Evolutionary conservation across 2,113 vertebrate genomes (phyloP).

Genomic region (Pseudonaja textilis): DNA sequence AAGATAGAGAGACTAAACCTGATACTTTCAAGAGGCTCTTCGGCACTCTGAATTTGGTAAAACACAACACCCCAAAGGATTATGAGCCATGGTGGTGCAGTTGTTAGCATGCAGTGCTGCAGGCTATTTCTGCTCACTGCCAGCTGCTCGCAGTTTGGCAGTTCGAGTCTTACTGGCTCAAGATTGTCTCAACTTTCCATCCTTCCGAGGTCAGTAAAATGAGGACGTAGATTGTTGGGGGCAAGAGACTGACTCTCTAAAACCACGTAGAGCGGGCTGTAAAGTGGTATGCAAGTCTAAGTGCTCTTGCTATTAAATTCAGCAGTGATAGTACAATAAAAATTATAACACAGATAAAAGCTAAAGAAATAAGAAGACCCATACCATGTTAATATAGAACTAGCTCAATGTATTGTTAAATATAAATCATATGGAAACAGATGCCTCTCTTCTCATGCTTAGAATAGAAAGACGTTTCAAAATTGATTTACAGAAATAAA

Average conservation of each 20-base stretch:
- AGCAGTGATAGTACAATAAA: background rate
- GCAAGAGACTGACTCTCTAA: too few species aligned
- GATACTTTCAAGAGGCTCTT: background rate
- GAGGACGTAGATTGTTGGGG: too few species aligned
- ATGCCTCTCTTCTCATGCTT: background rate
- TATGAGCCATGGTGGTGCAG: too few species aligned
- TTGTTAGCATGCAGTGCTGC: too few species aligned
- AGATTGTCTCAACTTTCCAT: too few species aligned
- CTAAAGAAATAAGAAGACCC: background rate
- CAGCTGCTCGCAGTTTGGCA: too few species aligned
- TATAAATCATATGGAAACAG: background rate
- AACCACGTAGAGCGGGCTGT: too few species aligned
- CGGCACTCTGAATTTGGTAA: background rate
- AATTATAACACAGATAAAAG: background rate
- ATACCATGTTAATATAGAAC: background rate
- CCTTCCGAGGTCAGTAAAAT: too few species aligned
- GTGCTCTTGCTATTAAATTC: background rate
- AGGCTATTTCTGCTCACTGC: too few species aligned
- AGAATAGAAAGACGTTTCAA: background rate
- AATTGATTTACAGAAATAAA: background rate
- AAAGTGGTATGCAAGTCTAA: too few species aligned
- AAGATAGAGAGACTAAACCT: background rate
- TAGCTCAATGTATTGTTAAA: background rate
- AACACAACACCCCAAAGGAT: background rate
- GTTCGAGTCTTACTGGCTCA: too few species aligned